A percentile compares a stretch with the other conserved stretches of the same genome.
Evolutionary conservation across 2,113 vertebrate genomes (phyloP).

Genomic region (Aviceda subcristata): DNA sequence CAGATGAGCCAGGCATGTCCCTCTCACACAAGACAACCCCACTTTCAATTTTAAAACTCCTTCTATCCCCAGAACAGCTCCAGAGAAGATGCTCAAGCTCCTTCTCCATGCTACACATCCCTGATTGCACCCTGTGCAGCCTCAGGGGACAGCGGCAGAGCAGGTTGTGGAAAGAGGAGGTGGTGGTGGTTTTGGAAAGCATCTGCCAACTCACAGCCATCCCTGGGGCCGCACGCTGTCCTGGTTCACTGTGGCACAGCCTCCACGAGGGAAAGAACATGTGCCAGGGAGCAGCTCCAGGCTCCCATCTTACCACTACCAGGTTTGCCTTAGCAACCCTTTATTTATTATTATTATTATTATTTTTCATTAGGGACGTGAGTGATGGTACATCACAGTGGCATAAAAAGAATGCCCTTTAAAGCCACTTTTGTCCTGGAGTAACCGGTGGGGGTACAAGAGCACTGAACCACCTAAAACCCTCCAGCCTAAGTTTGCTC

Average conservation of each 20-base stretch:
- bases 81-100: not conserved
- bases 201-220: not conserved
- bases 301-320: not conserved
- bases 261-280: not conserved
- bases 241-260: not conserved
- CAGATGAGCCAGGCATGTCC: not conserved
- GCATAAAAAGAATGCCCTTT: not conserved
- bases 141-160: not conserved
- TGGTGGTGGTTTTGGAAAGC: not conserved
- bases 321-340: not conserved
- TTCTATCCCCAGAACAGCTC: not conserved
- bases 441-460: not conserved
- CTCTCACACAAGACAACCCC: not conserved
- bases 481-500: not conserved
- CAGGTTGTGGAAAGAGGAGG: not conserved
- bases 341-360: not conserved
- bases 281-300: not conserved
- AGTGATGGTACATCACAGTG: accelerated
- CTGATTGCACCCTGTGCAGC: not conserved
- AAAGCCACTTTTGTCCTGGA: not conserved
- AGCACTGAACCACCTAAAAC: not conserved
- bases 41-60: not conserved
- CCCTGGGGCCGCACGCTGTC: not conserved
- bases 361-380: not conserved
- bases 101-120: not conserved